Conservation (phyloP, 2,797 vertebrate species). For the Spea hammondii region DNA sequence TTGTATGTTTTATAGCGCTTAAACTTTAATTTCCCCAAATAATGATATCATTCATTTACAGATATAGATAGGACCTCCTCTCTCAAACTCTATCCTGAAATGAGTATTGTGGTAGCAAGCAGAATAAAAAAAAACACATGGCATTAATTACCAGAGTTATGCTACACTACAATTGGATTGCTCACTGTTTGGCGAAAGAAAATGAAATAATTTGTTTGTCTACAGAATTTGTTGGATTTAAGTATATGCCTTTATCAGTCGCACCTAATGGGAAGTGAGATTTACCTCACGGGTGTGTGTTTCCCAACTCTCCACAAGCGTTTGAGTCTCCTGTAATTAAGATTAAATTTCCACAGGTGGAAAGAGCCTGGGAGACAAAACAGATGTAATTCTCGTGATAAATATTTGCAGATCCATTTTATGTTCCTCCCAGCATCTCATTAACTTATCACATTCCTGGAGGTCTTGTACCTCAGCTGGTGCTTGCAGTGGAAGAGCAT, state of each 20-base stretch:
- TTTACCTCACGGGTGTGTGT: constrained; percentile 53
- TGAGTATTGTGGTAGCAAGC: constrained; percentile 68
- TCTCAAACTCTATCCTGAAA: constrained; percentile 68
- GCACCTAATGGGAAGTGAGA: constrained; percentile 62
- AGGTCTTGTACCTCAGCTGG: constrained; percentile 1
- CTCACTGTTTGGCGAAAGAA: constrained; percentile 55
- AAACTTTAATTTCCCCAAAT: constrained; percentile 81
- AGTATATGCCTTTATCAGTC: constrained; percentile 62
- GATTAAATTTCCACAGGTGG: constrained; percentile 20
- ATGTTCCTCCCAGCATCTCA: not conserved
- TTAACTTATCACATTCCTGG: constrained; percentile 19
- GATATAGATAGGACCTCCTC: constrained; percentile 74
- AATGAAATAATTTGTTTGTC: constrained; percentile 63
- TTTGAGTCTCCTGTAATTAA: constrained; percentile 29
- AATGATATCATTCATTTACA: constrained; percentile 80
- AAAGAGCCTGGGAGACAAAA: constrained; percentile 33
- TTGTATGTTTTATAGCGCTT: constrained; percentile 78
- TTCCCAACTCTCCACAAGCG: constrained; percentile 2
- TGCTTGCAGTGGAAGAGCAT: not conserved
- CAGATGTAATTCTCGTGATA: constrained; percentile 22
- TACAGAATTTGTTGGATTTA: constrained; percentile 59
- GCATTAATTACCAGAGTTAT: constrained; percentile 71
- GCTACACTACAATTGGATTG: constrained; percentile 41
- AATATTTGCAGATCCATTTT: constrained; percentile 5
- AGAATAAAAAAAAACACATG: constrained; percentile 55